Conservation (phyloP, 2,888 invertebrate species). For the Lathronympha strigana region DNA sequence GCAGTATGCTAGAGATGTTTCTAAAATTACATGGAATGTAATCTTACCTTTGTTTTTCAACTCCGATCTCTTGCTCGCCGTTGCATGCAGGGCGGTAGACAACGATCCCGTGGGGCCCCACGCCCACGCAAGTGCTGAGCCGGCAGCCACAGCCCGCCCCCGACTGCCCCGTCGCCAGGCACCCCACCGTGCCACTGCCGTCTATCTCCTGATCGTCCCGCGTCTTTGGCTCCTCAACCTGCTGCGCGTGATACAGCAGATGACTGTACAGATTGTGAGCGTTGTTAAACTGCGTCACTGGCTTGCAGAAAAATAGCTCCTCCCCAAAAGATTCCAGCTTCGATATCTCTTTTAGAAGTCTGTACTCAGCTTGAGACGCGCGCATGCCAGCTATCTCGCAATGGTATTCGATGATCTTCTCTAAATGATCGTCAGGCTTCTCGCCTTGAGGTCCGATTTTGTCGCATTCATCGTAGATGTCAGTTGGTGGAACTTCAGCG, state of each 20-base stretch:
- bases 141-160: slow-evolving; percentile 77
- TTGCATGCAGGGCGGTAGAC: slow-evolving; percentile 84
- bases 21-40: background rate
- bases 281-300: slow-evolving; percentile 82
- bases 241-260: slow-evolving; percentile 85
- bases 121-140: slow-evolving; percentile 86
- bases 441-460: slow-evolving; percentile 85
- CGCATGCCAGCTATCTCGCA: slow-evolving; percentile 87
- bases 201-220: slow-evolving; percentile 77
- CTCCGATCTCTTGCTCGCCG: slow-evolving; percentile 84
- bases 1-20: too few relatives aligned
- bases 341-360: slow-evolving; percentile 91
- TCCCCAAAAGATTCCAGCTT: slow-evolving; percentile 92
- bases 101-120: slow-evolving; percentile 93
- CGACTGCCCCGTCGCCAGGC: slow-evolving; percentile 72
- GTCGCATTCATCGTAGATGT: slow-evolving; percentile 86
- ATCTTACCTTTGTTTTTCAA: slow-evolving; percentile 86
- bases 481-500: slow-evolving; percentile 82
- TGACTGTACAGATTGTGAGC: slow-evolving; percentile 91
- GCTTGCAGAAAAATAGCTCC: slow-evolving; percentile 91
- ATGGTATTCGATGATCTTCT: slow-evolving; percentile 86
- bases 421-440: slow-evolving; percentile 86
- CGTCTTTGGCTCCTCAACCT: slow-evolving; percentile 80
- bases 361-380: slow-evolving; percentile 91
- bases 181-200: slow-evolving; percentile 76